phyloP scores from a whole-genome alignment of 2,113 vertebrate species.

The Poeciliopsis occidentalis region DNA sequence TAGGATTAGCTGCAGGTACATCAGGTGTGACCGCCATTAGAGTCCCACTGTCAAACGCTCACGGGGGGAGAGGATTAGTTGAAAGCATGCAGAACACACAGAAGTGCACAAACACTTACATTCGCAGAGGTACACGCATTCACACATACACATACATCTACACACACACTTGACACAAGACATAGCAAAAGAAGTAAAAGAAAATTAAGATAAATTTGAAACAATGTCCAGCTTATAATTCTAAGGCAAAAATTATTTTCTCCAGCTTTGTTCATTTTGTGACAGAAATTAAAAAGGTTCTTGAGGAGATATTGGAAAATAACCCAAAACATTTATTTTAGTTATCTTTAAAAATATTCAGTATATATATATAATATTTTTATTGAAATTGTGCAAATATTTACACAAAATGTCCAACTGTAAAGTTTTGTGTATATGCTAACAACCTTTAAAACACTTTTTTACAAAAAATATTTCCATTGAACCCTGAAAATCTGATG shows the following conservation, averaged over 20 bases:
- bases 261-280: not conserved
- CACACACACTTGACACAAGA: conserved; percentile 8
- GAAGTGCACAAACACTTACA: conserved; percentile 16
- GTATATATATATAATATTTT: too few relatives aligned
- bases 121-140: not conserved
- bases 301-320: not conserved
- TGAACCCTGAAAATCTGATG: too few relatives aligned
- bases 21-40: conserved; percentile 71
- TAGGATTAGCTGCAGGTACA: conserved; percentile 74
- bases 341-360: too few relatives aligned
- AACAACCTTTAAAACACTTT: too few relatives aligned
- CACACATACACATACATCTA: not conserved
- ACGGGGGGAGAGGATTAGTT: conserved; percentile 57
- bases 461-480: too few relatives aligned
- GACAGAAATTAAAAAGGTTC: not conserved
- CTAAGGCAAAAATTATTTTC: not conserved
- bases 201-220: not conserved
- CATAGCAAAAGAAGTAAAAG: conserved; percentile 7
- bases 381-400: too few relatives aligned
- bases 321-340: not conserved
- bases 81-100: conserved; percentile 23
- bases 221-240: not conserved
- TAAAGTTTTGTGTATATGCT: too few relatives aligned
- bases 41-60: conserved; percentile 62
- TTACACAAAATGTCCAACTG: too few relatives aligned